phyloP scores from a whole-genome alignment of 2,113 vertebrate species.

The Podiceps cristatus region DNA sequence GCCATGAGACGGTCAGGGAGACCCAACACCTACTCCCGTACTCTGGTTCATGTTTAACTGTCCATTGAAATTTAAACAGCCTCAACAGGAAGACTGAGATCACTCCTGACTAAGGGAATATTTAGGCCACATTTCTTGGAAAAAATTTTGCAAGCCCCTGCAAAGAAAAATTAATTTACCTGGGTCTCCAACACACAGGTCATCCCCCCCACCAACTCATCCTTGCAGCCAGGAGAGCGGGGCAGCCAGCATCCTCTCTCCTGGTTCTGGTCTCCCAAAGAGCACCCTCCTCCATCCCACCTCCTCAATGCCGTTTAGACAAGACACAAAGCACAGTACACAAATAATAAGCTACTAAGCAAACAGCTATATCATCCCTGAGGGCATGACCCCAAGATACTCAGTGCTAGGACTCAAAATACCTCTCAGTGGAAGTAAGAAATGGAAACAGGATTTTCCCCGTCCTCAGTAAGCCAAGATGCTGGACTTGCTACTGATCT shows the following conservation, averaged over 20 bases:
- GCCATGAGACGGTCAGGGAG: accelerated
- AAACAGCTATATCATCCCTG: background rate
- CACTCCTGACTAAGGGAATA: background rate
- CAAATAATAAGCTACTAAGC: background rate
- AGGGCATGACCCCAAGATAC: background rate
- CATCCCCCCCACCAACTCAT: background rate
- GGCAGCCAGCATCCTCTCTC: background rate
- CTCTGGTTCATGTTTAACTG: background rate
- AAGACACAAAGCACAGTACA: background rate
- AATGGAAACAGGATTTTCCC: background rate
- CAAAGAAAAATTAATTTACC: background rate
- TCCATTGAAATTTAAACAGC: background rate
- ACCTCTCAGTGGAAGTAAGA: background rate
- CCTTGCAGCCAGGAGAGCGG: background rate
- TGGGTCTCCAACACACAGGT: background rate
- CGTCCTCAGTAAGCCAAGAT: accelerated
- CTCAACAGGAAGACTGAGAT: accelerated
- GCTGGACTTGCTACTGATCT: background rate
- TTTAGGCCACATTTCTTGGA: background rate
- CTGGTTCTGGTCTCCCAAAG: background rate
- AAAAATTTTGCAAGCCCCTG: background rate
- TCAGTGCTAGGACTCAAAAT: background rate
- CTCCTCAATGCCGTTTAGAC: background rate
- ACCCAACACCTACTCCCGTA: background rate
- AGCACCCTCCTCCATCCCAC: background rate